A percentile compares a stretch with the other conserved stretches of the same genome.
phyloP scores from a whole-genome alignment of 2,888 invertebrate species.

The Glaucopsyche alexis region DNA sequence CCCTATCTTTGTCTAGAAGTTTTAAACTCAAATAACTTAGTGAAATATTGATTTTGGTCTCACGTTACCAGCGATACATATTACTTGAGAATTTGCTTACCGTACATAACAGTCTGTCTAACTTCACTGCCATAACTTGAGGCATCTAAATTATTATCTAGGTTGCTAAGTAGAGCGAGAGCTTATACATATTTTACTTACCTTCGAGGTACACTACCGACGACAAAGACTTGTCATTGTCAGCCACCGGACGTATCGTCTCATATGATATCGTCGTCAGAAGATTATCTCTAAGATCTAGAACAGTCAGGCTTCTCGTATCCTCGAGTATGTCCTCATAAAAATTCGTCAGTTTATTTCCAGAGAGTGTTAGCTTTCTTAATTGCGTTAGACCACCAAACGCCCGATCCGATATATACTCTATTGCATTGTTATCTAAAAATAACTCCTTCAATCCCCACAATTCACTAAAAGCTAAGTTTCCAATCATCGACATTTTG shows the following conservation, averaged over 20 bases:
- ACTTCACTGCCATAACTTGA: slow-evolving; percentile 23
- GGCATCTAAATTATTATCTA: slow-evolving; percentile 12
- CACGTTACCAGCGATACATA: slow-evolving; percentile 10
- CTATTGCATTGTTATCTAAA: slow-evolving; percentile 84
- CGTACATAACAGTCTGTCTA: neutral
- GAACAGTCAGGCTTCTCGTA: slow-evolving; percentile 83
- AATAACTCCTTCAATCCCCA: slow-evolving; percentile 85
- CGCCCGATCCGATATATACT: slow-evolving; percentile 87
- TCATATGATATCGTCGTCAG: slow-evolving; percentile 88
- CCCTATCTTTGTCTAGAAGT: neutral
- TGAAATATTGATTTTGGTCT: slow-evolving; percentile 22
- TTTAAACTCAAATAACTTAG: slow-evolving; percentile 3
- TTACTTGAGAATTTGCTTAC: slow-evolving; percentile 19
- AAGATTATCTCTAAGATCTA: slow-evolving; percentile 88
- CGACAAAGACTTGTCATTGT: slow-evolving; percentile 85
- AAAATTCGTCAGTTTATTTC: slow-evolving; percentile 86
- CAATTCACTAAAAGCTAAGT: slow-evolving; percentile 88
- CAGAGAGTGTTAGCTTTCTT: slow-evolving; percentile 84
- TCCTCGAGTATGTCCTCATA: slow-evolving; percentile 86
- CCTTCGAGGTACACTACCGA: slow-evolving; percentile 88
- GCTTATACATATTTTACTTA: slow-evolving; percentile 71
- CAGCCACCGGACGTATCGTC: slow-evolving; percentile 86
- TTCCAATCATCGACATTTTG: slow-evolving; percentile 87
- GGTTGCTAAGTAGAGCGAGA: slow-evolving; percentile 11
- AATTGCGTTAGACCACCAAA: slow-evolving; percentile 87